phyloP scores from a whole-genome alignment of 2,888 invertebrate genomes.

The Graphium colonna region DNA sequence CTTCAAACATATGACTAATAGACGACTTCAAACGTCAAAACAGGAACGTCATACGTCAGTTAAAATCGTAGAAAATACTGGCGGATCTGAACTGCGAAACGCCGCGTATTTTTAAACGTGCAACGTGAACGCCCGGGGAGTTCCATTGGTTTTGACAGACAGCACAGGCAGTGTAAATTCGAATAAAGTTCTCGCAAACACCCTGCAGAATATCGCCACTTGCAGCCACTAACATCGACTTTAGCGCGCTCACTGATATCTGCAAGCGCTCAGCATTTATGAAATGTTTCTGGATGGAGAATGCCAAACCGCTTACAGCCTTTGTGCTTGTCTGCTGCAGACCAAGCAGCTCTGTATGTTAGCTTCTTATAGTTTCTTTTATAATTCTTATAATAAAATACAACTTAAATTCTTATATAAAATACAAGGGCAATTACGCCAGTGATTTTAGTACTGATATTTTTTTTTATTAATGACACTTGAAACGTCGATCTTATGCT shows the following conservation, averaged over 20 bases:
- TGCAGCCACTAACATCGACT: constrained; percentile 56
- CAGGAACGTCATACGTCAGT: not conserved
- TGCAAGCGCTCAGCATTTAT: constrained; percentile 30
- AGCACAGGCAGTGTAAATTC: constrained; percentile 50
- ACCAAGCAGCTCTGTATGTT: not conserved
- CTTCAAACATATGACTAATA: too few relatives aligned
- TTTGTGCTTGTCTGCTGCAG: constrained; percentile 19
- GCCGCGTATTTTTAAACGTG: constrained; percentile 36
- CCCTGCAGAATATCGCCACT: constrained; percentile 59
- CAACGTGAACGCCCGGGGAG: constrained; percentile 37
- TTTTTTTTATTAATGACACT: too few relatives aligned
- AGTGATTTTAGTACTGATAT: not conserved
- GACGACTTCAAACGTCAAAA: too few relatives aligned
- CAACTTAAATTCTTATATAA: too few relatives aligned
- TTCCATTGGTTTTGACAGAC: constrained; percentile 53
- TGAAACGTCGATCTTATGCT: too few relatives aligned
- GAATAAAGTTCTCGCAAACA: constrained; percentile 65
- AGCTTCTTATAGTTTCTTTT: too few relatives aligned
- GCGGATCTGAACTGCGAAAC: constrained; percentile 8
- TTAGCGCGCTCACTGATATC: constrained; percentile 37
- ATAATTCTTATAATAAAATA: too few relatives aligned
- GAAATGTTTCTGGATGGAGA: constrained; percentile 33
- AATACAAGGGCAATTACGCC: too few relatives aligned
- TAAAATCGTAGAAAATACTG: constrained; percentile 4
- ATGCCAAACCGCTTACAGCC: constrained; percentile 23